Evolutionary conservation across 2,888 invertebrate species (phyloP), one percentile per base, ranked within the genome.

Genomic region (Cremastinae sp.): DNA sequence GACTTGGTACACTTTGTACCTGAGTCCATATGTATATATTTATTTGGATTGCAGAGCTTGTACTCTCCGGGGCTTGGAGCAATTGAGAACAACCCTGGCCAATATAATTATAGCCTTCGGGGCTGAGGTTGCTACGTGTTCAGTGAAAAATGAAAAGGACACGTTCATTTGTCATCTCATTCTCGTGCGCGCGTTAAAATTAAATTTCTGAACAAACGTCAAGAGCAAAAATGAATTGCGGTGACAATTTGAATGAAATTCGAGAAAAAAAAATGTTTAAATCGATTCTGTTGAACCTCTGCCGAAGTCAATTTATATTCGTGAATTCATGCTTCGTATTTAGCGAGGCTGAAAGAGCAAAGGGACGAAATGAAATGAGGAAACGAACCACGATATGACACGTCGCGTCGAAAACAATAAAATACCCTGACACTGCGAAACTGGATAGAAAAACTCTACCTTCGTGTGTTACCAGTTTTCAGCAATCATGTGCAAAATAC

Each of bases 101-200:
- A 34, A 69, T 43, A 59, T 65, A 58, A 75, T 68, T 75, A 72
- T 36, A 72, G 45, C 34, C 16, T 38, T 28, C 45, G 38, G 16
- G 34, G 59, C 34, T 53, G 41, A 38, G 43, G 41, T 34, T 38
- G 41, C 34, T 9, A 16, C 9, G 61, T 38, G 14, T 28, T 18
- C 34, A 38, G 54, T 12, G 53, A n/a, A 22, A 28, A 28, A 3
- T 28, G 5, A 28, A 28, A 28, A 28, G 5, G 28, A 28, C 2
- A 3, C 2, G 28, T 28, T 28, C 28, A 28, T 28, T 28, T 5
- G 28, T 28, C 28, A 5, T 28, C 28, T 28, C 28, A 28, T 28
- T 28, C 28, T 28, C 5, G 28, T 28, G 5, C 5, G 28, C 28
- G 5, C 2, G 28, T 5, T 28, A 28, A 28, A n/a, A 28, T 28